These are phyloP conservation scores for Pangasius krempfi DNA, from an alignment of 2,797 vertebrate species.

Conservation along the genomic window DNA sequence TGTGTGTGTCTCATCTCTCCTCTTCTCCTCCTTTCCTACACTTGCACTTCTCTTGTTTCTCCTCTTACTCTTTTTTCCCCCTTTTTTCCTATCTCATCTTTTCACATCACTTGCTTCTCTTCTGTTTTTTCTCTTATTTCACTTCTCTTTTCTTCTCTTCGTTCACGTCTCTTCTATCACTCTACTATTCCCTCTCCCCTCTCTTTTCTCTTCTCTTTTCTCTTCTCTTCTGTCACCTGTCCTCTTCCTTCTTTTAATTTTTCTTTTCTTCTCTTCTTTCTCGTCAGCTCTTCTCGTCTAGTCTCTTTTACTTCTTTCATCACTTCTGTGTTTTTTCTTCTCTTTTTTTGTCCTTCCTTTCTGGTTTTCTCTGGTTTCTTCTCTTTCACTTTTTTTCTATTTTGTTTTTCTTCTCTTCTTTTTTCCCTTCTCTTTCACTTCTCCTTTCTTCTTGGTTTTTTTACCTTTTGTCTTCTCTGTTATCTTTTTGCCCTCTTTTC, in stretches of 20 bases:
- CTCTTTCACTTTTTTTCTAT: too few relatives aligned
- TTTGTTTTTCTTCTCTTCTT: too few relatives aligned
- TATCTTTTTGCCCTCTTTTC: too few relatives aligned
- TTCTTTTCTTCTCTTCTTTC: neutral
- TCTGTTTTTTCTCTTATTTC: neutral
- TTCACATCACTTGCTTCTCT: too few relatives aligned
- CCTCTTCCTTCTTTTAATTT: too few relatives aligned
- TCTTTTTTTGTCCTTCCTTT: neutral
- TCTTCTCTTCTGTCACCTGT: too few relatives aligned
- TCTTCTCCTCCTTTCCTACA: neutral
- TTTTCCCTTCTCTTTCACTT: too few relatives aligned
- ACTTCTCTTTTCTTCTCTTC: neutral
- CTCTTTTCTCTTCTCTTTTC: too few relatives aligned
- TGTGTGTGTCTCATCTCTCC: neutral
- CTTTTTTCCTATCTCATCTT: neutral
- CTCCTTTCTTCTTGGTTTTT: too few relatives aligned
- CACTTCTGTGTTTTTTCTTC: neutral
- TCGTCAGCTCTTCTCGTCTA: neutral
- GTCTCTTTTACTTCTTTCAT: neutral
- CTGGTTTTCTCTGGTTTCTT: too few relatives aligned
- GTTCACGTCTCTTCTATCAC: neutral
- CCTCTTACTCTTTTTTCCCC: too few relatives aligned
- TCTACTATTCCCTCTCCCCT: neutral
- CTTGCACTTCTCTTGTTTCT: neutral
- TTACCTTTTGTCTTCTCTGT: too few relatives aligned